Conservation (phyloP, 2,888 invertebrate genomes). For the Sminthurides aquaticus region DNA sequence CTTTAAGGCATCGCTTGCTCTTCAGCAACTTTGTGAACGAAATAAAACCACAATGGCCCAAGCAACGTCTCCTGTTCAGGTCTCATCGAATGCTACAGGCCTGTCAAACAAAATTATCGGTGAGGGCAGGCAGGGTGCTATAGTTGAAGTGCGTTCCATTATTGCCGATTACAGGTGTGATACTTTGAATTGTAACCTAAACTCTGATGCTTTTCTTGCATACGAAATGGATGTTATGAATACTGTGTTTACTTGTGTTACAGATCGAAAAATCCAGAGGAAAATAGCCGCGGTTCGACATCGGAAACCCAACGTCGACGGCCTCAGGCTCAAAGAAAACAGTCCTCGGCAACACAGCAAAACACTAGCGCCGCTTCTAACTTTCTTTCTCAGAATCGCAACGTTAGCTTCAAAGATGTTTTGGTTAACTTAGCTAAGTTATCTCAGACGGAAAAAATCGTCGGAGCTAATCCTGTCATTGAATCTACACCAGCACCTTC, state of each 20-base stretch:
- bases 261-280: constrained; percentile 22
- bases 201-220: too few species aligned
- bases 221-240: too few species aligned
- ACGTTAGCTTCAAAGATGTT: constrained; percentile 51
- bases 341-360: neutral
- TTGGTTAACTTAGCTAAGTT: constrained; percentile 65
- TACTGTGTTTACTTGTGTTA: neutral
- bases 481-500: constrained; percentile 12
- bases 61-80: constrained; percentile 2
- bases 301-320: neutral
- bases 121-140: constrained; percentile 65
- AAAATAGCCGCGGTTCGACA: neutral
- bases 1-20: constrained; percentile 32
- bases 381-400: constrained; percentile 12
- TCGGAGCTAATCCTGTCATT: neutral
- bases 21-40: constrained; percentile 38
- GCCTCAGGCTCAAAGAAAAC: neutral
- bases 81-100: neutral
- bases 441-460: constrained; percentile 46
- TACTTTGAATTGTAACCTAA: too few species aligned
- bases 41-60: constrained; percentile 16
- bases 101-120: constrained; percentile 54
- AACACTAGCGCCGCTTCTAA: constrained; percentile 1
- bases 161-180: constrained; percentile 32
- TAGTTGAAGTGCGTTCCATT: constrained; percentile 73